These are phyloP conservation scores for Neodiprion pinetum DNA, from an alignment of 1,140 invertebrate species.

Conservation along the genomic window DNA sequence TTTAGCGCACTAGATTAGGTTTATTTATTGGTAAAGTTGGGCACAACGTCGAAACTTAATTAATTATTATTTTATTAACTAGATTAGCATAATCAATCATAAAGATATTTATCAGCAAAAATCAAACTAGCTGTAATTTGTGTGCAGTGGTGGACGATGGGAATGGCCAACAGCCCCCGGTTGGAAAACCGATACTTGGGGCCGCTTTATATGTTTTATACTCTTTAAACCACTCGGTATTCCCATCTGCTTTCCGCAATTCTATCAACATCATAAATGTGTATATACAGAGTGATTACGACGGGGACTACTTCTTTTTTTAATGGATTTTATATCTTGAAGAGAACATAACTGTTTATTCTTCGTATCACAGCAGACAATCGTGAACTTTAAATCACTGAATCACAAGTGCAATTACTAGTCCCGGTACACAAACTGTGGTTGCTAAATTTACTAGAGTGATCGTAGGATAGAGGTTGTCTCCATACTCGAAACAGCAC, in stretches of 20 bases:
- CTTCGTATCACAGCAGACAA: neutral
- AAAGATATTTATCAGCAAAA: too few relatives aligned
- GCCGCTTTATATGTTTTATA: neutral
- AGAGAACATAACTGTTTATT: constrained; percentile 1
- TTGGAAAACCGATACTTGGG: constrained; percentile 4
- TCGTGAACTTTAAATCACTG: neutral
- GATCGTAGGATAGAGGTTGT: too few relatives aligned
- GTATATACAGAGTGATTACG: neutral
- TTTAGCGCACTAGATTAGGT: too few relatives aligned
- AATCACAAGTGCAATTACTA: neutral
- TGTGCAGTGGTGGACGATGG: neutral
- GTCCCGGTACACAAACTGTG: too few relatives aligned
- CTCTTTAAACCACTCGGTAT: neutral
- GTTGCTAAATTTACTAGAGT: too few relatives aligned
- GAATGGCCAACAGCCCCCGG: constrained; percentile 1
- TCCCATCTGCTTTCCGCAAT: neutral
- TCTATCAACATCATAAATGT: neutral
- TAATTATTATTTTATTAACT: too few relatives aligned
- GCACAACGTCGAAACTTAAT: too few relatives aligned
- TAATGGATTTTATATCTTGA: neutral
- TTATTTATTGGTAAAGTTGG: too few relatives aligned
- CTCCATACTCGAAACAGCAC: too few relatives aligned
- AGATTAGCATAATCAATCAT: too few relatives aligned
- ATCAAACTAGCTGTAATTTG: neutral
- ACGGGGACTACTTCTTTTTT: too few relatives aligned